Conservation (phyloP, 2,113 vertebrate species). For the Datnioides undecimradiatus region DNA sequence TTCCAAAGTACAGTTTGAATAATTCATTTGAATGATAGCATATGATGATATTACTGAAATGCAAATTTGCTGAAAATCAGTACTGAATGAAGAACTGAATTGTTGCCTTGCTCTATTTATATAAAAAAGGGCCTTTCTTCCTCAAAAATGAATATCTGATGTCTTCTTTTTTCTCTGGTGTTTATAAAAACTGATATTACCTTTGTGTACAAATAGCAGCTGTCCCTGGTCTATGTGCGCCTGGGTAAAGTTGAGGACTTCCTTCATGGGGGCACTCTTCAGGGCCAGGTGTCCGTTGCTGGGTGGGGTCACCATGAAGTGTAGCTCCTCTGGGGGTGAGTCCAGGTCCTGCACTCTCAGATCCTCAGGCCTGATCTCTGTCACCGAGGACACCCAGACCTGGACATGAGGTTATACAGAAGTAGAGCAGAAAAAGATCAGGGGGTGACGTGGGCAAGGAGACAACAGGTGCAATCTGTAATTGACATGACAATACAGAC, state of each 20-base stretch:
- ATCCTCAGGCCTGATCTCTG: slow-evolving; percentile 86
- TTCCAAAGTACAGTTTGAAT: background rate
- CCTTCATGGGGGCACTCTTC: slow-evolving; percentile 84
- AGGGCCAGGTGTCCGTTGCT: slow-evolving; percentile 90
- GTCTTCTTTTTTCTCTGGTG: background rate
- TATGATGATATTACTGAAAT: too few species aligned
- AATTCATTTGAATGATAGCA: background rate
- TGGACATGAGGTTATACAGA: slow-evolving; percentile 66
- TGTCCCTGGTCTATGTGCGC: slow-evolving; percentile 86
- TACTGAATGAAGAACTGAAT: too few species aligned
- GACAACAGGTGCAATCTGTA: background rate
- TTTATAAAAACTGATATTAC: slow-evolving; percentile 71
- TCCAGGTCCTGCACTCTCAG: slow-evolving; percentile 88
- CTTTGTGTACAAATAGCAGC: slow-evolving; percentile 89
- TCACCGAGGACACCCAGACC: slow-evolving; percentile 92
- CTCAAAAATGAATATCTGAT: too few species aligned
- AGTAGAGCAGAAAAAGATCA: too few species aligned
- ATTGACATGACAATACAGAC: background rate
- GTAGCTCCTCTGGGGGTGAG: slow-evolving; percentile 82
- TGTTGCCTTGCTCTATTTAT: background rate
- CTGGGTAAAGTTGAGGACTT: slow-evolving; percentile 91
- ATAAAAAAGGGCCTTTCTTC: background rate
- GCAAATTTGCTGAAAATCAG: too few species aligned
- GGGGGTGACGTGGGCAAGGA: slow-evolving; percentile 20
- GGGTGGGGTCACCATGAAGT: slow-evolving; percentile 87